These are phyloP conservation scores for Gallinago undulata DNA, from an alignment of 2,113 vertebrate genomes.

Conservation along the genomic window DNA sequence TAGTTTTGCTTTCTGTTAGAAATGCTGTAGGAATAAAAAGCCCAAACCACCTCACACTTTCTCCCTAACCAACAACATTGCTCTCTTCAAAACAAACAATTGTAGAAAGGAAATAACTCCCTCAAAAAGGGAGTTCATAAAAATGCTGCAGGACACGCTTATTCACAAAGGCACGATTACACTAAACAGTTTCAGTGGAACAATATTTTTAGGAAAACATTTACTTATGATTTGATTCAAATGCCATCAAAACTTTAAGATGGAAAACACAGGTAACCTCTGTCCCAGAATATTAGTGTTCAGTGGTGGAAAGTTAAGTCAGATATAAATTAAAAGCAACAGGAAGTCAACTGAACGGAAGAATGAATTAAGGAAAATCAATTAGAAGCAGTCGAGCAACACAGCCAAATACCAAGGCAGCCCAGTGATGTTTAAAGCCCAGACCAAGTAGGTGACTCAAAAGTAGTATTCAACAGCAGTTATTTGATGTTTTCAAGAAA, in stretches of 20 bases:
- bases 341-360: not conserved
- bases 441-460: not conserved
- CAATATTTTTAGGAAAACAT: not conserved
- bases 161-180: not conserved
- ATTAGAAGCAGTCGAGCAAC: not conserved
- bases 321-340: not conserved
- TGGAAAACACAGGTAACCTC: not conserved
- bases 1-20: slow-evolving; percentile 34
- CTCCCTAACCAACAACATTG: not conserved
- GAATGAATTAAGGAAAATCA: not conserved
- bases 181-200: not conserved
- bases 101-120: not conserved
- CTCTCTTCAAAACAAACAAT: not conserved
- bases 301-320: not conserved
- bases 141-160: not conserved
- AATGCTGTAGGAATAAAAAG: not conserved
- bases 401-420: not conserved
- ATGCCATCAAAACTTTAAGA: not conserved
- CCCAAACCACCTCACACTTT: not conserved
- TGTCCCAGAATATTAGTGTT: not conserved
- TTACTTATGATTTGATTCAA: not conserved
- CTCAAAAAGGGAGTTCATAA: not conserved
- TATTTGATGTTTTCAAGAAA: not conserved
- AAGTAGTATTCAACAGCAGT: not conserved
- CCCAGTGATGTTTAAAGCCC: not conserved